Evolutionary conservation across 2,113 vertebrate genomes (phyloP).

Genomic region (Silurus glanis): DNA sequence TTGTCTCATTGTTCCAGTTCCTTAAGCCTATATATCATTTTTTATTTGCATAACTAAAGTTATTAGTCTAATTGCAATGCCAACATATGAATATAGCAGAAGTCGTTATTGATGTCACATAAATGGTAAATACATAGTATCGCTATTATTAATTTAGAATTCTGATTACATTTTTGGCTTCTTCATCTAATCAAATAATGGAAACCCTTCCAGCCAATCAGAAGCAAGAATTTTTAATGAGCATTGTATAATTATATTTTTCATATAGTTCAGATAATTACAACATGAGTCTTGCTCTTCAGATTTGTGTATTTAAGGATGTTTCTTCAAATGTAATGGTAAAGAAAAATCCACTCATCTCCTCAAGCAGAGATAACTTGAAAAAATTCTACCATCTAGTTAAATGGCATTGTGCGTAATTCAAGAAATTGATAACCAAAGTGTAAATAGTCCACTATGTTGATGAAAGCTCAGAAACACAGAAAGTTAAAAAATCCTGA

Average conservation of each 20-base stretch:
- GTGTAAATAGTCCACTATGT: neutral
- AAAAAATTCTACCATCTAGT: neutral
- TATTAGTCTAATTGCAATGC: slow-evolving; percentile 12
- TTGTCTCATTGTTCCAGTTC: neutral
- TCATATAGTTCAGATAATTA: neutral
- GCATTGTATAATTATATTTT: neutral
- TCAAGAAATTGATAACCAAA: neutral
- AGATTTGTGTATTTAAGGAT: neutral
- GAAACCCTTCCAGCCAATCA: neutral
- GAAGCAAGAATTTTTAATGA: neutral
- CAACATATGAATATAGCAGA: neutral
- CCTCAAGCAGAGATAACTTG: neutral
- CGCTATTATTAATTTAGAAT: neutral
- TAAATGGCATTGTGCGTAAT: neutral
- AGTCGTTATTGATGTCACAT: slow-evolving; percentile 6
- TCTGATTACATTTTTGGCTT: slow-evolving; percentile 7
- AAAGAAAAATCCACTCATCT: neutral
- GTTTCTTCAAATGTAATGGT: neutral
- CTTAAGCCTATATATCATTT: slow-evolving; percentile 3
- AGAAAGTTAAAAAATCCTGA: neutral
- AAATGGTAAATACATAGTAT: neutral
- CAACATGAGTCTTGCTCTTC: neutral
- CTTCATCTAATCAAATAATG: neutral
- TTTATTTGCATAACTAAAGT: slow-evolving; percentile 25
- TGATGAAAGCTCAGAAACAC: neutral